These are phyloP conservation scores for Danionella cerebrum DNA, from an alignment of 2,113 vertebrate species.

Conservation along the genomic window DNA sequence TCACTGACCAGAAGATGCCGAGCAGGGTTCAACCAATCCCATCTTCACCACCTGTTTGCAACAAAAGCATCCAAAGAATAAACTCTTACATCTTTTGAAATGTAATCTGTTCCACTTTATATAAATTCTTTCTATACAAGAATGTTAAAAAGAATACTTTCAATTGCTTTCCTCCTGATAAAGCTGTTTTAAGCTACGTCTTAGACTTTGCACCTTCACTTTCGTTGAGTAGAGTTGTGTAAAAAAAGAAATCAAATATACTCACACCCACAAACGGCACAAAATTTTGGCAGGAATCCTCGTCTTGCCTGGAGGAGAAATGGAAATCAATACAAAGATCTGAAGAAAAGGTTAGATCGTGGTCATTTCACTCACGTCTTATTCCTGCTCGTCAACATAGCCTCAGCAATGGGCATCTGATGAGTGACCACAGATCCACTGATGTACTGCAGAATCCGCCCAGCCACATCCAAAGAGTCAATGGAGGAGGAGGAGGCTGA, in stretches of 20 bases:
- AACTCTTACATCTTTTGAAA: not conserved
- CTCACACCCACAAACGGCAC: slow-evolving; percentile 75
- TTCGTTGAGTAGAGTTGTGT: too few relatives aligned
- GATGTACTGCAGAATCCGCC: slow-evolving; percentile 66
- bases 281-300: slow-evolving; percentile 75
- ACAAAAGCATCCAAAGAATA: not conserved
- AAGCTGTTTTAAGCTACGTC: too few relatives aligned
- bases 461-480: slow-evolving; percentile 65
- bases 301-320: slow-evolving; percentile 62
- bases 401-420: slow-evolving; percentile 71
- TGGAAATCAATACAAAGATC: not conserved
- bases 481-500: slow-evolving; percentile 21
- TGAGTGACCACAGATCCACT: slow-evolving; percentile 57
- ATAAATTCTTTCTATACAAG: too few relatives aligned
- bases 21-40: slow-evolving; percentile 67
- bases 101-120: too few relatives aligned
- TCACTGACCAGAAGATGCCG: slow-evolving; percentile 56
- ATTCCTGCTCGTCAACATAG: slow-evolving; percentile 74
- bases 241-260: slow-evolving; percentile 15
- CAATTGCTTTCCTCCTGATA: too few relatives aligned
- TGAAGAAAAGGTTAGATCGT: too few relatives aligned
- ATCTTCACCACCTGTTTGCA: slow-evolving; percentile 68
- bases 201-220: too few relatives aligned
- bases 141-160: not conserved
- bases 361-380: slow-evolving; percentile 57